A percentile compares a stretch with the other conserved stretches of the same genome.
These are phyloP conservation scores for Bufo bufo DNA, from an alignment of 2,113 vertebrate species.

Conservation along the genomic window DNA sequence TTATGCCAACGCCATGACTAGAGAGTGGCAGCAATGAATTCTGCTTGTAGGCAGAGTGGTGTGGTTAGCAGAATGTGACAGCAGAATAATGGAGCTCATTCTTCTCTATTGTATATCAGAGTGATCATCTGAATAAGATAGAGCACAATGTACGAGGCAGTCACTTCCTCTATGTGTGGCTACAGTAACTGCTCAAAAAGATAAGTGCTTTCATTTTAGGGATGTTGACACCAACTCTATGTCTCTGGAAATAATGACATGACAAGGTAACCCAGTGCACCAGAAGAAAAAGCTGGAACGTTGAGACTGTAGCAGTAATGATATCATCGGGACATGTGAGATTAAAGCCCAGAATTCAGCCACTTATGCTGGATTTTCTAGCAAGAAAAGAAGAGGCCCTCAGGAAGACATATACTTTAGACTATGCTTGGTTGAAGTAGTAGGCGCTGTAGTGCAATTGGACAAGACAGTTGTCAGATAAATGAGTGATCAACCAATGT, in stretches of 20 bases:
- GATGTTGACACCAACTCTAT: not conserved
- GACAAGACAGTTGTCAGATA: too few species aligned
- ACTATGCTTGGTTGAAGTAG: too few species aligned
- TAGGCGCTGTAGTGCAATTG: too few species aligned
- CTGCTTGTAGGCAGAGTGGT: conserved; percentile 20
- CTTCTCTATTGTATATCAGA: conserved; percentile 16
- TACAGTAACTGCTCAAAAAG: conserved; percentile 15
- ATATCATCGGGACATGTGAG: not conserved
- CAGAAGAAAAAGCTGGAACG: not conserved
- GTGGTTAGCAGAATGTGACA: conserved; percentile 24
- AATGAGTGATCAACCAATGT: too few species aligned
- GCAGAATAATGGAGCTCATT: conserved; percentile 20
- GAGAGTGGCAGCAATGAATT: conserved; percentile 9
- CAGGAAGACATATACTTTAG: too few species aligned
- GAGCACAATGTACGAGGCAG: conserved; percentile 4
- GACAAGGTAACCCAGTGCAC: not conserved
- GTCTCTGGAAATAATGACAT: conserved; percentile 11
- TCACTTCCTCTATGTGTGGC: not conserved
- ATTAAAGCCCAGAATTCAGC: not conserved
- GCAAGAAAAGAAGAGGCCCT: too few species aligned
- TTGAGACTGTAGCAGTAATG: not conserved
- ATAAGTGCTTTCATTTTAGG: conserved; percentile 14
- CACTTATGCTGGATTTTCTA: too few species aligned
- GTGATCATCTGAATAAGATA: conserved; percentile 28
- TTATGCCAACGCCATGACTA: not conserved